Evolutionary conservation across 2,888 invertebrate species (phyloP).

Genomic region (Romanomermis culicivorax): DNA sequence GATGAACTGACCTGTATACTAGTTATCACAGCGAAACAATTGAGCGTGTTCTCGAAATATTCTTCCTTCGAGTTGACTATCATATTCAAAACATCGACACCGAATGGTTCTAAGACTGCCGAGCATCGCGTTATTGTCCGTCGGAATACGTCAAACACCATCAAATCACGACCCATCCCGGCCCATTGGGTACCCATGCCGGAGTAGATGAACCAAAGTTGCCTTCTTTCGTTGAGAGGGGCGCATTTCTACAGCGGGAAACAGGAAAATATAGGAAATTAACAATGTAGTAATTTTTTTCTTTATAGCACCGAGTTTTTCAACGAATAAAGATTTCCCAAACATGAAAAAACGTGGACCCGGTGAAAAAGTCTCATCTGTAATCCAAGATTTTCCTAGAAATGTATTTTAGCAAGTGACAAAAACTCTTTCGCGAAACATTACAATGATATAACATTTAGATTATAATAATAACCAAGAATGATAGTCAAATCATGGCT

Average conservation of each 20-base stretch:
- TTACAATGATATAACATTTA: too few species aligned
- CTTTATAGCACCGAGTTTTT: too few species aligned
- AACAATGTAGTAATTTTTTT: too few species aligned
- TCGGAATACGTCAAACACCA: conserved; percentile 58
- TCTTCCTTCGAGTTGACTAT: conserved; percentile 51
- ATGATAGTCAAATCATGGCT: background rate
- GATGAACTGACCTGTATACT: conserved; percentile 67
- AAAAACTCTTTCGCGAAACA: too few species aligned
- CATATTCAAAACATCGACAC: conserved; percentile 57
- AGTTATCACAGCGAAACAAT: conserved; percentile 78
- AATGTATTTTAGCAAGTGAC: too few species aligned
- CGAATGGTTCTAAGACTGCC: conserved; percentile 51
- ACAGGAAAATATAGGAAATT: too few species aligned
- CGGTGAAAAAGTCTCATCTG: too few species aligned
- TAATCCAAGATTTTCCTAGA: too few species aligned
- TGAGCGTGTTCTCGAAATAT: conserved; percentile 60
- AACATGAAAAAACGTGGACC: background rate
- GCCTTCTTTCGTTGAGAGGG: conserved; percentile 14
- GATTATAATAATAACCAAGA: too few species aligned
- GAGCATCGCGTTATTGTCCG: conserved; percentile 53
- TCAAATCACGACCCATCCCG: conserved; percentile 70
- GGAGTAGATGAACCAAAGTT: conserved; percentile 81
- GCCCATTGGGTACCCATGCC: conserved; percentile 98
- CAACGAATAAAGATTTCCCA: too few species aligned
- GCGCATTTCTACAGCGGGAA: too few species aligned